These are phyloP conservation scores for Drosophila athabasca DNA, from an alignment of 1,140 invertebrate species.

Conservation along the genomic window DNA sequence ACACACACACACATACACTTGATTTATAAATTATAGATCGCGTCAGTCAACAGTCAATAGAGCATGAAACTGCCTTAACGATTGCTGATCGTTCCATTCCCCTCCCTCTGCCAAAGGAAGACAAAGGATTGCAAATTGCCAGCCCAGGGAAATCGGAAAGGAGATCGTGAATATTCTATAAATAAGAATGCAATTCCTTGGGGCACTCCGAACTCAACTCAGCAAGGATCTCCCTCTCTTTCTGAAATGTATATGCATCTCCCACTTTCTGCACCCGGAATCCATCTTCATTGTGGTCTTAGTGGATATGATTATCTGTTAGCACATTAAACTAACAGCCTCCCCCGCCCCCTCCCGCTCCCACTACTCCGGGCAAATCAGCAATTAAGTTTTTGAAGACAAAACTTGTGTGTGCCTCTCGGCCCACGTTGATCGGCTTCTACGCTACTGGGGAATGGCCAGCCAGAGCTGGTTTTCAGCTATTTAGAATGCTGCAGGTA, in stretches of 20 bases:
- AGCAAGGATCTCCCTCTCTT: background rate
- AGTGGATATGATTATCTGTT: slow-evolving; percentile 60
- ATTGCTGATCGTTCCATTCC: slow-evolving; percentile 32
- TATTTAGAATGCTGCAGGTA: slow-evolving; percentile 57
- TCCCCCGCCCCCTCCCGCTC: slow-evolving; percentile 26
- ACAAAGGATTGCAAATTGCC: slow-evolving; percentile 54
- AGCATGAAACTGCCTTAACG: slow-evolving; percentile 55
- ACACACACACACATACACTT: slow-evolving; percentile 31
- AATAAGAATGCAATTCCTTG: slow-evolving; percentile 21
- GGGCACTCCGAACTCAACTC: background rate
- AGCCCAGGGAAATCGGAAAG: background rate
- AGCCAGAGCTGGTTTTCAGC: slow-evolving; percentile 56
- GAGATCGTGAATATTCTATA: slow-evolving; percentile 31
- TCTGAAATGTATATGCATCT: no score
- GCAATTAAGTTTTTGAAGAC: slow-evolving; percentile 68
- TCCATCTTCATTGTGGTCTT: slow-evolving; percentile 43
- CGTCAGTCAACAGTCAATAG: slow-evolving; percentile 76
- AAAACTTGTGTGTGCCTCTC: slow-evolving; percentile 28
- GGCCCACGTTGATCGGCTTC: slow-evolving; percentile 33
- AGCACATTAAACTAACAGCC: slow-evolving; percentile 71
- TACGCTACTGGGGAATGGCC: slow-evolving; percentile 30
- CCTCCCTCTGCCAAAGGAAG: slow-evolving; percentile 4
- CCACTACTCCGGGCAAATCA: slow-evolving; percentile 58
- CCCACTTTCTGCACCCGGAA: slow-evolving; percentile 11
- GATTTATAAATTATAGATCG: slow-evolving; percentile 79